Evolutionary conservation across 2,113 vertebrate genomes (phyloP).

Genomic region (Hypanus sabinus): DNA sequence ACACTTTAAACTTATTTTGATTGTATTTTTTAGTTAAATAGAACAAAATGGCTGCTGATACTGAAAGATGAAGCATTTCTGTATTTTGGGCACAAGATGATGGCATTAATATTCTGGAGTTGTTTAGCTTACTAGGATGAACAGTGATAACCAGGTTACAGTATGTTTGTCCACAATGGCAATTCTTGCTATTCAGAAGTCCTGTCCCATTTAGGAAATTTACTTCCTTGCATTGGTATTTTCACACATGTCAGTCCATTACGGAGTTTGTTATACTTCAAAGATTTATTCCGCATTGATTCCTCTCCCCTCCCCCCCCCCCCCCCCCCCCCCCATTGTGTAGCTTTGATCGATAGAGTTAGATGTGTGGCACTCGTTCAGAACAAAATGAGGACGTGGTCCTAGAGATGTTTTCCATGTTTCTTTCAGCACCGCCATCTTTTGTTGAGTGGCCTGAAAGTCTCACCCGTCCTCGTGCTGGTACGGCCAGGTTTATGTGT

Average conservation of each 20-base stretch:
- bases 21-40: background rate
- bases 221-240: background rate
- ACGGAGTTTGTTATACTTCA: background rate
- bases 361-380: background rate
- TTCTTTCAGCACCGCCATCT: constrained; percentile 74
- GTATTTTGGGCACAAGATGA: background rate
- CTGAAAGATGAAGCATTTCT: background rate
- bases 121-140: background rate
- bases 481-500: constrained; percentile 92
- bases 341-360: background rate
- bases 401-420: constrained; percentile 3
- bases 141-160: background rate
- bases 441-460: constrained; percentile 92
- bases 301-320: too few species aligned
- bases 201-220: too few species aligned
- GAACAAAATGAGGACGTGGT: background rate
- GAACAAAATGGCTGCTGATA: background rate
- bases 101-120: too few species aligned
- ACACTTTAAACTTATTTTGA: background rate
- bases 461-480: constrained; percentile 87
- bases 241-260: background rate
- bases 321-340: background rate
- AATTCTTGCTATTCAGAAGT: too few species aligned
- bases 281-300: too few species aligned
- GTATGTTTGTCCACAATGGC: background rate